phyloP scores from a whole-genome alignment of 2,888 invertebrate genomes.

The Thyatira batis region DNA sequence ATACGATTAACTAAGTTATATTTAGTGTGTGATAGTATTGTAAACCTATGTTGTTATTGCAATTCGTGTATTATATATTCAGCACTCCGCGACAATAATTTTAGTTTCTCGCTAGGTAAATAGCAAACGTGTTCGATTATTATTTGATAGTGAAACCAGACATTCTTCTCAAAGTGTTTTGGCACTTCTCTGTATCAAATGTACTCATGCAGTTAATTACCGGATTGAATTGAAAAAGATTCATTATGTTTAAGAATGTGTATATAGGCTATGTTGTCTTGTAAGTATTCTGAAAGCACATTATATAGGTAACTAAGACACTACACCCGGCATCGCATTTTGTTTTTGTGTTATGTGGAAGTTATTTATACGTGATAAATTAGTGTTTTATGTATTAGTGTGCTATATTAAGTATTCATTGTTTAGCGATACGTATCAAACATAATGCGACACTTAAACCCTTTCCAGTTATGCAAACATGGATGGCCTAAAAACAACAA shows the following conservation, averaged over 20 bases:
- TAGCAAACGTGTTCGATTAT: background rate
- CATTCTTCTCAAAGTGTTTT: slow-evolving; percentile 19
- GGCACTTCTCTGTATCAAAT: slow-evolving; percentile 27
- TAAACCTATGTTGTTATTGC: too few species aligned
- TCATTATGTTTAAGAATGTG: slow-evolving; percentile 23
- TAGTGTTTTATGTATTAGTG: background rate
- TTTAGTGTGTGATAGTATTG: too few species aligned
- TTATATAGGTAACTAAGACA: slow-evolving; percentile 6
- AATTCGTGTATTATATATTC: too few species aligned
- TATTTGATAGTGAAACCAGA: background rate
- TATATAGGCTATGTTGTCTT: slow-evolving; percentile 20
- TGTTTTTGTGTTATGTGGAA: background rate
- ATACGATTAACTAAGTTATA: too few species aligned
- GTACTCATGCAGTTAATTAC: slow-evolving; percentile 25
- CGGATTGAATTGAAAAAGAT: slow-evolving; percentile 26
- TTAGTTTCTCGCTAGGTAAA: background rate
- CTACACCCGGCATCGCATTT: background rate
- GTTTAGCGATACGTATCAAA: background rate
- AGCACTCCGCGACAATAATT: background rate
- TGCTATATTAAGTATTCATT: background rate
- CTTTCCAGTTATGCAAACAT: slow-evolving; percentile 20
- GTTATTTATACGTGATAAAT: background rate
- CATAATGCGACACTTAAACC: slow-evolving; percentile 3
- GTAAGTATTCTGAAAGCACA: slow-evolving; percentile 11
- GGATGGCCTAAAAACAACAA: slow-evolving; percentile 47